These are phyloP conservation scores for Laterallus jamaicensis DNA, from an alignment of 2,113 vertebrate genomes.

Conservation along the genomic window DNA sequence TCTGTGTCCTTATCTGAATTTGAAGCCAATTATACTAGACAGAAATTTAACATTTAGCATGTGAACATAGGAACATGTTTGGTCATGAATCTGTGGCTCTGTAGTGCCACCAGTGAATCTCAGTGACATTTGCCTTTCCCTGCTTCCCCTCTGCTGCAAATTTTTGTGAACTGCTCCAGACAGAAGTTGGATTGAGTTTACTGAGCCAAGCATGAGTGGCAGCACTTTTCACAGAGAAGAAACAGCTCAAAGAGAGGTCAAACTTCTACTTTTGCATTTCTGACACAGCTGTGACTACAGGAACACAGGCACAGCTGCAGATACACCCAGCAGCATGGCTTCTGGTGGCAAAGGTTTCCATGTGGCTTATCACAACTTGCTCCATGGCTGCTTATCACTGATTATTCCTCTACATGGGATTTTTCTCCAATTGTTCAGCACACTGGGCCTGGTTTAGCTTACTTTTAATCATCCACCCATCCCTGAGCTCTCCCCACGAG, in stretches of 20 bases:
- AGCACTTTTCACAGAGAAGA: neutral
- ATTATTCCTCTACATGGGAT: neutral
- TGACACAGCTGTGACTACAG: neutral
- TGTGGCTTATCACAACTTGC: neutral
- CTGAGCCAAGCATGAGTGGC: neutral
- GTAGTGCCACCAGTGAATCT: neutral
- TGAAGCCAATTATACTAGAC: neutral
- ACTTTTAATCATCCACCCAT: neutral
- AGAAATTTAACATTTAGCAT: neutral
- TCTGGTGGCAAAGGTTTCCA: neutral
- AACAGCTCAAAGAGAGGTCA: neutral
- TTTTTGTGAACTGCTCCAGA: neutral
- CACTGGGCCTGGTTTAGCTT: neutral
- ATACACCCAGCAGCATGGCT: neutral
- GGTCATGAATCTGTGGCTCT: neutral
- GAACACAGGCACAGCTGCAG: neutral
- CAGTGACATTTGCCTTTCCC: neutral
- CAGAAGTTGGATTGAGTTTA: neutral
- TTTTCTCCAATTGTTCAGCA: neutral
- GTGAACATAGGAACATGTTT: neutral
- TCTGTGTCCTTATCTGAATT: neutral
- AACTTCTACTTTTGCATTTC: neutral
- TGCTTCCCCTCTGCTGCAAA: neutral
- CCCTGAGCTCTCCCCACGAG: neutral
- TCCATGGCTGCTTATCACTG: accelerated